Percentiles rank a stretch among this genome's conserved stretches.
phyloP scores from a whole-genome alignment of 2,113 vertebrate genomes.

The Pygoscelis adeliae region DNA sequence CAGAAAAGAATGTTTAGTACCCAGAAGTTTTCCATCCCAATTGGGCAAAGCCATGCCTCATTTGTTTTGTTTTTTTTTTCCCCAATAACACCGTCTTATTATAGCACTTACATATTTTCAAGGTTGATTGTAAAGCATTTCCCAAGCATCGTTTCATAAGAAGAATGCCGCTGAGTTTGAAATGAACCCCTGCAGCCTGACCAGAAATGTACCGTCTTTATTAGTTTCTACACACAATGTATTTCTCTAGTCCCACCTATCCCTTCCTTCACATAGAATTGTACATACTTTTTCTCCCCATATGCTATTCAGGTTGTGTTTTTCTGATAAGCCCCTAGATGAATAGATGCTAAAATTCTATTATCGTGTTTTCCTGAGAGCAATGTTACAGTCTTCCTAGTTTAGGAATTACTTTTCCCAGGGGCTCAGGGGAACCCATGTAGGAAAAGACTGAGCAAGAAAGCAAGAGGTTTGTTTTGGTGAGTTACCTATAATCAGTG shows the following conservation, averaged over 20 bases:
- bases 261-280: not conserved
- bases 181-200: not conserved
- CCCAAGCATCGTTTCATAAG: not conserved
- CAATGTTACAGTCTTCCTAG: not conserved
- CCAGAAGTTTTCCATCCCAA: not conserved
- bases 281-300: not conserved
- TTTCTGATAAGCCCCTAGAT: constrained; percentile 46
- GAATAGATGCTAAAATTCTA: constrained; percentile 10
- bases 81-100: not conserved
- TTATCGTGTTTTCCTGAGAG: not conserved
- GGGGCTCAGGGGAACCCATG: not conserved
- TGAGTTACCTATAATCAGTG: not conserved
- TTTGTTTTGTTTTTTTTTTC: not conserved
- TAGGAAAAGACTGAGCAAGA: not conserved
- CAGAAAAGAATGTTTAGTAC: not conserved
- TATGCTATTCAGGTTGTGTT: not conserved
- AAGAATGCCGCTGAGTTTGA: not conserved
- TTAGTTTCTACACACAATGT: not conserved
- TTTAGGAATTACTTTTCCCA: not conserved
- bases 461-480: not conserved
- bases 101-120: not conserved
- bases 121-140: not conserved
- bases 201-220: not conserved
- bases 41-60: not conserved
- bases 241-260: not conserved